phyloP scores from a whole-genome alignment of 2,797 vertebrate species.

The Chiroxiphia lanceolata region DNA sequence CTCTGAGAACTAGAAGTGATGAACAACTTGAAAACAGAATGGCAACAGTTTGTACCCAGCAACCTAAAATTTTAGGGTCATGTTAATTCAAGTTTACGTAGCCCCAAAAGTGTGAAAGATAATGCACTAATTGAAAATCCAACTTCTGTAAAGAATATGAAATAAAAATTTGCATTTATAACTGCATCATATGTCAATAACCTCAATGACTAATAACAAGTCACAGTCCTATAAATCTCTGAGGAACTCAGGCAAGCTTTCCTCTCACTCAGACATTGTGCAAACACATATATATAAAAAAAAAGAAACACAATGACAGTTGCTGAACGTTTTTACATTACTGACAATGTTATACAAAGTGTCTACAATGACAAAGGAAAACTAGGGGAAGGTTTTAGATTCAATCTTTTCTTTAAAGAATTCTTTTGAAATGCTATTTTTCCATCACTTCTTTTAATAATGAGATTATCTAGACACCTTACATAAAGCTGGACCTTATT shows the following conservation, averaged over 20 bases:
- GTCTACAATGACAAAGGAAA: neutral
- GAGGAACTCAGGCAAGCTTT: neutral
- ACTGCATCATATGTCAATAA: neutral
- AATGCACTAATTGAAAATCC: neutral
- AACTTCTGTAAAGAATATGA: neutral
- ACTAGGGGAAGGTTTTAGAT: neutral
- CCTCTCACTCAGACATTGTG: neutral
- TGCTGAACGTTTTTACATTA: neutral
- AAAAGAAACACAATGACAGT: neutral
- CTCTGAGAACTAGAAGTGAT: neutral
- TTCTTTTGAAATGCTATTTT: neutral
- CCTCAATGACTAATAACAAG: neutral
- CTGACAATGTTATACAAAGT: neutral
- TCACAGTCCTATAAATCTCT: neutral
- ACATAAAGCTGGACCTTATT: neutral
- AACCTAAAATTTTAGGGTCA: neutral
- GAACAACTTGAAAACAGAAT: neutral
- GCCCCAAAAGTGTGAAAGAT: neutral
- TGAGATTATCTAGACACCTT: neutral
- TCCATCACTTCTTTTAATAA: neutral
- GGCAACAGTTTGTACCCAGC: neutral
- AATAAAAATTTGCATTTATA: neutral
- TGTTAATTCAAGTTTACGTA: neutral
- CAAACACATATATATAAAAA: neutral
- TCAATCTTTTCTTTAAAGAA: neutral